A percentile compares a stretch with the other conserved stretches of the same genome.
These are phyloP conservation scores for Melanerpes formicivorus DNA, from an alignment of 2,113 vertebrate species.

Conservation along the genomic window DNA sequence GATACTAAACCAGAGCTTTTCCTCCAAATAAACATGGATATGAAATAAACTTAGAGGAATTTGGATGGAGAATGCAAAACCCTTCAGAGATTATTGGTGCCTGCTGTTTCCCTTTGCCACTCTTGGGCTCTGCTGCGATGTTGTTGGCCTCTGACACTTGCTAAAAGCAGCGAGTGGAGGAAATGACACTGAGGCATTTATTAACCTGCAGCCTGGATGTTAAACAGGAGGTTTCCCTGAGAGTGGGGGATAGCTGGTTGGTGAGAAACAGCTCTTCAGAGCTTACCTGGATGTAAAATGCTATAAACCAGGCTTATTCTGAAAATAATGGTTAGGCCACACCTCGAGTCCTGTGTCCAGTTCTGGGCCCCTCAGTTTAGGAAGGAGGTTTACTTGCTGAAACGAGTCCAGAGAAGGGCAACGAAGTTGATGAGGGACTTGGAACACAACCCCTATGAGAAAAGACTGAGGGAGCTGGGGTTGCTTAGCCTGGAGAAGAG, in stretches of 20 bases:
- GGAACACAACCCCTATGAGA: no score
- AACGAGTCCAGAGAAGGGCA: no score
- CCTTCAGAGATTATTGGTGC: background rate
- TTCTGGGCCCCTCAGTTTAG: no score
- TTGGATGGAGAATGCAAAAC: background rate
- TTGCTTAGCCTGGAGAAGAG: no score
- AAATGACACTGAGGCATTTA: constrained; percentile 13
- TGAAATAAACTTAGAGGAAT: background rate
- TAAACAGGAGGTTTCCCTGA: background rate
- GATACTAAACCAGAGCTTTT: background rate
- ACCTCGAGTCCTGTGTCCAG: no score
- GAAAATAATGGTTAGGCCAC: background rate
- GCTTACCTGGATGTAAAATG: background rate
- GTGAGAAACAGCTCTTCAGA: background rate
- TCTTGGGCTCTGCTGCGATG: background rate
- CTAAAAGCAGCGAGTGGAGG: constrained; percentile 4
- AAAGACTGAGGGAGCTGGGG: no score
- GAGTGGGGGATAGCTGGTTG: background rate
- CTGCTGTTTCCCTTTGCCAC: background rate
- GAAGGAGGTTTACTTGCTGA: no score
- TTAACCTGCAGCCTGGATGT: background rate
- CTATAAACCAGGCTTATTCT: background rate
- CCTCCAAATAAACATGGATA: background rate
- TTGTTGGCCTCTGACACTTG: background rate
- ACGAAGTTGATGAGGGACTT: no score